phyloP scores from a whole-genome alignment of 2,888 invertebrate genomes.

The Thera britannica region DNA sequence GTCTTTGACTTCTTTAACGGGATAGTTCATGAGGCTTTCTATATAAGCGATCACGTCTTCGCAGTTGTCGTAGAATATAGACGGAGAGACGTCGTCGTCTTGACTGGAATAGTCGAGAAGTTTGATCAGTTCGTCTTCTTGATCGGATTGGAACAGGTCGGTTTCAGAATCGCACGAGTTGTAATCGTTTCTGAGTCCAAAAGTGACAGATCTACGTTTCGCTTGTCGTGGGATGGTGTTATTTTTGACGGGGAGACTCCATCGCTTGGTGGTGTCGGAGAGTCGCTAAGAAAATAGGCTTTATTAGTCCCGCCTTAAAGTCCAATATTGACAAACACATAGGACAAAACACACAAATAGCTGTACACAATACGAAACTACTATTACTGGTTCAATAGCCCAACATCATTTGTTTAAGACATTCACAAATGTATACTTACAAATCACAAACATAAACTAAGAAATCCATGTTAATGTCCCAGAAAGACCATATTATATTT shows the following conservation, averaged over 20 bases:
- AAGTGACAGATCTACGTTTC: slow-evolving; percentile 62
- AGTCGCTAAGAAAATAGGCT: slow-evolving; percentile 69
- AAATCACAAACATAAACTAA: slow-evolving; percentile 3
- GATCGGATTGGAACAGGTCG: slow-evolving; percentile 91
- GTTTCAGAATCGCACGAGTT: slow-evolving; percentile 87
- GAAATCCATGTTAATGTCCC: slow-evolving; percentile 4
- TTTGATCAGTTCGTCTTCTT: slow-evolving; percentile 90
- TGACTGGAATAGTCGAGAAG: slow-evolving; percentile 89
- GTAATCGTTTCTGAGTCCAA: slow-evolving; percentile 58
- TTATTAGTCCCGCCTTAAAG: slow-evolving; percentile 51
- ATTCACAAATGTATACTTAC: slow-evolving; percentile 16
- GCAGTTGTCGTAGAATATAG: slow-evolving; percentile 76
- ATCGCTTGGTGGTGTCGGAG: slow-evolving; percentile 72
- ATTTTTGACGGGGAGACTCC: slow-evolving; percentile 76
- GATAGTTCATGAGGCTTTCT: slow-evolving; percentile 63
- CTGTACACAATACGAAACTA: slow-evolving; percentile 29
- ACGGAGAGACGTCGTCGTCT: slow-evolving; percentile 83
- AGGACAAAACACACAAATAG: slow-evolving; percentile 35
- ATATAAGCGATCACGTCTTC: slow-evolving; percentile 75
- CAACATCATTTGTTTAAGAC: background rate
- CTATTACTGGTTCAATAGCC: background rate
- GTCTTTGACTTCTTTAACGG: slow-evolving; percentile 54
- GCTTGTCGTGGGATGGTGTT: slow-evolving; percentile 61
- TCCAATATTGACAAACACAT: slow-evolving; percentile 66
- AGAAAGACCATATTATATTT: too few species aligned